Conservation (phyloP, 2,113 vertebrate genomes). For the Elephas maximus region DNA sequence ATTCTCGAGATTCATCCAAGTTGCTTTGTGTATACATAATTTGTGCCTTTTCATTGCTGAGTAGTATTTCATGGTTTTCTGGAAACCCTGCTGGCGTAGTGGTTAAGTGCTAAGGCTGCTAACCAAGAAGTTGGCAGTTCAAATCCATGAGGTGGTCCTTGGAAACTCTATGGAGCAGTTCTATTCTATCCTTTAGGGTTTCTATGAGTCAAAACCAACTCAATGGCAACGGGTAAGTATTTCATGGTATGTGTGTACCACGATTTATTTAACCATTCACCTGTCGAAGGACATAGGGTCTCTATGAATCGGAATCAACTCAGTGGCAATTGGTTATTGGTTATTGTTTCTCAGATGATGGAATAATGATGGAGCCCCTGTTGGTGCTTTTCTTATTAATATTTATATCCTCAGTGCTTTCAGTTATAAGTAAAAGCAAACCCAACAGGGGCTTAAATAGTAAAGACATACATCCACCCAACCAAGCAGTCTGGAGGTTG, state of each 20-base stretch:
- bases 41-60: not conserved
- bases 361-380: not conserved
- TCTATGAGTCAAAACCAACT: too few species aligned
- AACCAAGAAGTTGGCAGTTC: too few species aligned
- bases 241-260: too few species aligned
- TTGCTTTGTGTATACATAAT: not conserved
- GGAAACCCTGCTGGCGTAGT: too few species aligned
- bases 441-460: not conserved
- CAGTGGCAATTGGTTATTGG: not conserved
- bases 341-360: not conserved
- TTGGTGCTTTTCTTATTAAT: not conserved
- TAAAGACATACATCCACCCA: not conserved
- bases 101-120: too few species aligned
- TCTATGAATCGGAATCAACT: too few species aligned
- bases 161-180: too few species aligned
- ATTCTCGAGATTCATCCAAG: not conserved
- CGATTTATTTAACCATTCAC: not conserved
- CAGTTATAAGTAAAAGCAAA: not conserved
- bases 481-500: not conserved
- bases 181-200: too few species aligned
- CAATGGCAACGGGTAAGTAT: too few species aligned
- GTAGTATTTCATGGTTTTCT: too few species aligned
- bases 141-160: too few species aligned
- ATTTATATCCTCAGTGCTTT: not conserved
- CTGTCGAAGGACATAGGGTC: not conserved